Conservation (phyloP, 2,797 vertebrate species). For the Chaetophractus vellerosus region DNA sequence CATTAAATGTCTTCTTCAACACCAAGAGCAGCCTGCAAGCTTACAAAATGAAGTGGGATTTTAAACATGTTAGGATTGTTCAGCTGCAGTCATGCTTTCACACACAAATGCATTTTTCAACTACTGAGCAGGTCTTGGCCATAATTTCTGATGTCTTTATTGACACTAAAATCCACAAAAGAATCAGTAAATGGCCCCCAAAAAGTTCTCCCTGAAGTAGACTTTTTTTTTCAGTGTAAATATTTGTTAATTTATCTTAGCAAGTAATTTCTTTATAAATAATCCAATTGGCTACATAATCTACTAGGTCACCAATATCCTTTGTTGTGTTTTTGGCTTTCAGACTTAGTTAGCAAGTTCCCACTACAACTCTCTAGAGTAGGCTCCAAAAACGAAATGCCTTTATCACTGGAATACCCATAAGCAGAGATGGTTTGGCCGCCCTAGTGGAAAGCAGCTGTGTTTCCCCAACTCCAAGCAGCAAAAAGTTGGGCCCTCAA, state of each 20-base stretch:
- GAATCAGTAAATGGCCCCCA: background rate
- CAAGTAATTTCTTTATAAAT: slow-evolving; percentile 69
- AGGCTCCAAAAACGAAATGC: background rate
- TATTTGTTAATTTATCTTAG: slow-evolving; percentile 73
- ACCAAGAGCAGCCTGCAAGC: background rate
- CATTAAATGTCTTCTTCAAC: slow-evolving; percentile 57
- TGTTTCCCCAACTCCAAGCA: background rate
- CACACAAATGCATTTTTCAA: slow-evolving; percentile 40
- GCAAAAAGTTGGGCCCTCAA: background rate
- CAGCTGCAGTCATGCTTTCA: background rate
- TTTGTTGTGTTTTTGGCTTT: slow-evolving; percentile 46
- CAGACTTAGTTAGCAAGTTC: background rate
- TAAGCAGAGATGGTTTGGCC: background rate
- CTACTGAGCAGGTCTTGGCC: background rate
- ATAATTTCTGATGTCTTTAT: background rate
- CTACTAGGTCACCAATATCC: slow-evolving; percentile 37
- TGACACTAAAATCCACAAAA: slow-evolving; percentile 56
- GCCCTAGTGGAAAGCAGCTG: background rate
- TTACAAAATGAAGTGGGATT: slow-evolving; percentile 26
- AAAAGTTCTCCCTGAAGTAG: slow-evolving; percentile 42
- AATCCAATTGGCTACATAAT: slow-evolving; percentile 58
- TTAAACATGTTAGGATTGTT: background rate
- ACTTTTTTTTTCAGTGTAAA: slow-evolving; percentile 48
- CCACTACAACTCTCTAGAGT: background rate
- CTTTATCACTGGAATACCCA: background rate